phyloP scores from a whole-genome alignment of 2,797 vertebrate genomes.

The Eurystomus glaucurus region DNA sequence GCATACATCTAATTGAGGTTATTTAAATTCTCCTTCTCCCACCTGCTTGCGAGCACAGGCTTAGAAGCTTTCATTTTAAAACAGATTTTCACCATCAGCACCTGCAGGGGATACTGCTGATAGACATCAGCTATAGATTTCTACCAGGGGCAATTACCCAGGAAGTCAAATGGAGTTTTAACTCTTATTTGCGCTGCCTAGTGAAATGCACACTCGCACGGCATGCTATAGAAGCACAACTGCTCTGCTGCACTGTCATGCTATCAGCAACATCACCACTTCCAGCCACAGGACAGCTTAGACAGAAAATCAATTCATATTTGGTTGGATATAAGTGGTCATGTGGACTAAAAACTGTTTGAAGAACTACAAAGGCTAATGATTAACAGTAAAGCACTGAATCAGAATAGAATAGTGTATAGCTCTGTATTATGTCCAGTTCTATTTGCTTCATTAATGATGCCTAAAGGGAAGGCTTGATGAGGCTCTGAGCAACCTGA shows the following conservation, averaged over 20 bases:
- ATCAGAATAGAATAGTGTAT: slow-evolving; percentile 3
- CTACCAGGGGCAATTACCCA: not conserved
- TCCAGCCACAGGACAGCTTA: not conserved
- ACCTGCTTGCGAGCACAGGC: not conserved
- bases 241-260: not conserved
- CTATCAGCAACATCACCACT: not conserved
- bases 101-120: not conserved
- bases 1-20: not conserved
- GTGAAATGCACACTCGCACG: not conserved
- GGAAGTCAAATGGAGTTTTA: not conserved
- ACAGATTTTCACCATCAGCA: not conserved
- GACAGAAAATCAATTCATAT: slow-evolving; percentile 1
- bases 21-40: not conserved
- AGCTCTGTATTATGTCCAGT: slow-evolving; percentile 22
- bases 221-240: not conserved
- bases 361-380: slow-evolving; percentile 1
- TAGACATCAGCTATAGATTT: not conserved
- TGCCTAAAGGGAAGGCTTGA: not conserved
- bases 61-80: not conserved
- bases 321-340: not conserved
- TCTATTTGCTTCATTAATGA: slow-evolving; percentile 39
- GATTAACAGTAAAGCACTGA: slow-evolving; percentile 15
- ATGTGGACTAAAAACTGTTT: not conserved
- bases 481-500: too few species aligned
- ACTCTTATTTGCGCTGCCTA: not conserved